These are phyloP conservation scores for Atopsyche davidsoni DNA, from an alignment of 1,140 invertebrate species.

Conservation along the genomic window DNA sequence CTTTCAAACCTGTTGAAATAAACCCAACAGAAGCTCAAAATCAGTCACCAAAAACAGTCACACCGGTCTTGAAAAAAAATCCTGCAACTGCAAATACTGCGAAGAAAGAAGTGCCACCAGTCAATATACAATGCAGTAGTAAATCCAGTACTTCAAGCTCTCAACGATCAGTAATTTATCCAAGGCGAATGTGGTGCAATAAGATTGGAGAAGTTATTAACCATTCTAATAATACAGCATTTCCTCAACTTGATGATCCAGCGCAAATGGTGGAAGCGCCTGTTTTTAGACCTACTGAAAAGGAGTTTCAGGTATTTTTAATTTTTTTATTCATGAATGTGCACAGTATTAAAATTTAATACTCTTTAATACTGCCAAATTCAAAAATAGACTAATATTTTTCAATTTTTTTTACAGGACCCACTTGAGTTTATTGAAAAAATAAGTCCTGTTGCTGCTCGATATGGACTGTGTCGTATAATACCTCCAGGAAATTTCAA, in stretches of 20 bases:
- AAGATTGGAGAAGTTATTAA: conserved; percentile 35
- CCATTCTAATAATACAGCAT: conserved; percentile 49
- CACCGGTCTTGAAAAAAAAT: background rate
- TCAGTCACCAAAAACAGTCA: background rate
- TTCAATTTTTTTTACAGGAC: conserved; percentile 52
- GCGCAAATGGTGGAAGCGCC: conserved; percentile 72
- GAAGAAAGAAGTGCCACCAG: conserved; percentile 1
- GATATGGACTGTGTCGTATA: conserved; percentile 83
- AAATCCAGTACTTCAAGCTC: conserved; percentile 33
- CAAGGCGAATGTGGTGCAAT: conserved; percentile 13
- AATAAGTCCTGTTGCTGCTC: conserved; percentile 70
- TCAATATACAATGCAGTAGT: background rate
- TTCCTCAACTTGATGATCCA: conserved; percentile 48
- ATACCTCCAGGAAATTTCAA: conserved; percentile 83
- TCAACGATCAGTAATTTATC: conserved; percentile 34
- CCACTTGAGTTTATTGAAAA: conserved; percentile 84
- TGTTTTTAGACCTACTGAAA: conserved; percentile 73
- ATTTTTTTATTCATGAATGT: background rate
- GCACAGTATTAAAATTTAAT: too few species aligned
- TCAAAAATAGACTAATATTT: background rate
- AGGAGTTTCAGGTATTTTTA: conserved; percentile 58
- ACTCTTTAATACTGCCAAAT: background rate
- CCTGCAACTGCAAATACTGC: background rate
- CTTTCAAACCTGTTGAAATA: background rate
- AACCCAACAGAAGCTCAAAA: background rate